phyloP scores from a whole-genome alignment of 2,888 invertebrate genomes.

The Thereva unica region DNA sequence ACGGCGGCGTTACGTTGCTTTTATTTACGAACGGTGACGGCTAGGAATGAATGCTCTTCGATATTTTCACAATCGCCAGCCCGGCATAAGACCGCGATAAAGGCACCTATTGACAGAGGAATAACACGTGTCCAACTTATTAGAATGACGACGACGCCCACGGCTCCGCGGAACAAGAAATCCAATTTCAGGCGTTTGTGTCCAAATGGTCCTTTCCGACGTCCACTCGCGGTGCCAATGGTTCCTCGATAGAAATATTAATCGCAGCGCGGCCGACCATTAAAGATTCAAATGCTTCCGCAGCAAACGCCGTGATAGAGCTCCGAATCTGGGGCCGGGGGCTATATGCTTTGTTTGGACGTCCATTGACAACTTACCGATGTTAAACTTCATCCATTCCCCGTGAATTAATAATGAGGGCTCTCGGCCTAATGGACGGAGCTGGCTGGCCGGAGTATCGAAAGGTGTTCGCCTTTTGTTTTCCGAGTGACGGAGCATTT shows the following conservation, averaged over 20 bases:
- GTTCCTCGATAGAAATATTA: slow-evolving; percentile 21
- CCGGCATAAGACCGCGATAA: too few species aligned
- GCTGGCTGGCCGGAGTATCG: not conserved
- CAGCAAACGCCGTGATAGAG: too few species aligned
- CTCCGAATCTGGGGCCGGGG: too few species aligned
- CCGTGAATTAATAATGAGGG: not conserved
- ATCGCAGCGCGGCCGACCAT: slow-evolving; percentile 24
- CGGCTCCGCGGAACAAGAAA: too few species aligned
- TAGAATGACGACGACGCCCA: too few species aligned
- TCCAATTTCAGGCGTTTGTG: not conserved
- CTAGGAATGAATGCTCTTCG: too few species aligned
- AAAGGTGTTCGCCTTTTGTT: slow-evolving; percentile 14
- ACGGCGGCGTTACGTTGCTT: too few species aligned
- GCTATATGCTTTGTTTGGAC: not conserved
- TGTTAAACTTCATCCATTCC: not conserved
- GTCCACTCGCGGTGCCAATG: slow-evolving; percentile 7
- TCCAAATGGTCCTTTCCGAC: not conserved
- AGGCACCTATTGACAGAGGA: too few species aligned
- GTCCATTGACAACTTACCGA: slow-evolving; percentile 3
- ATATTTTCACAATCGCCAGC: too few species aligned
- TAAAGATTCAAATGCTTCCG: slow-evolving; percentile 26
- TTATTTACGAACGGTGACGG: too few species aligned
- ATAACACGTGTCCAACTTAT: too few species aligned
- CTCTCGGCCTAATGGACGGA: not conserved
- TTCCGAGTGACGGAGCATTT: slow-evolving; percentile 27